A percentile compares a stretch with the other conserved stretches of the same genome.
phyloP scores from a whole-genome alignment of 2,797 vertebrate genomes.

The Menidia menidia region DNA sequence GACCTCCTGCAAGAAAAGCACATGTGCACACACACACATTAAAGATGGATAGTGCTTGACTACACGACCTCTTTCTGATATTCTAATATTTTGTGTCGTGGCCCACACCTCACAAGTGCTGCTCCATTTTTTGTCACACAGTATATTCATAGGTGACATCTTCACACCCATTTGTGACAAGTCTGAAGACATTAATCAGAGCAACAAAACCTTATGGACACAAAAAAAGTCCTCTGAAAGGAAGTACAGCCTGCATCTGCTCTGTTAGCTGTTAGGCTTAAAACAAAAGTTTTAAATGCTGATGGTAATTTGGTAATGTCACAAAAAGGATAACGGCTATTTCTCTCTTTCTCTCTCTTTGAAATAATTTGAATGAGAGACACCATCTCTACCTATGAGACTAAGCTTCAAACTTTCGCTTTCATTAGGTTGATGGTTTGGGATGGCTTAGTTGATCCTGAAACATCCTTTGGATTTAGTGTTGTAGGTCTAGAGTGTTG shows the following conservation, averaged over 20 bases:
- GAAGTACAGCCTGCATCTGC: neutral
- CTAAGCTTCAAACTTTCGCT: too few relatives aligned
- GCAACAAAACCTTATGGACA: neutral
- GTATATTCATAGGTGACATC: neutral
- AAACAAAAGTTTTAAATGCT: too few relatives aligned
- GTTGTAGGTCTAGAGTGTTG: too few relatives aligned
- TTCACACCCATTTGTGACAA: neutral
- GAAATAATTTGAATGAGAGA: too few relatives aligned
- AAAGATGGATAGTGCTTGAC: slow-evolving; percentile 3
- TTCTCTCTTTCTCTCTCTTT: too few relatives aligned
- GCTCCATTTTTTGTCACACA: neutral
- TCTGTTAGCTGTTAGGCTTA: too few relatives aligned
- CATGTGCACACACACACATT: slow-evolving; percentile 20
- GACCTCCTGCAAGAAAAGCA: slow-evolving; percentile 67
- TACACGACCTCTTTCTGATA: neutral
- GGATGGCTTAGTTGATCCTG: too few relatives aligned
- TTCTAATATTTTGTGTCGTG: neutral
- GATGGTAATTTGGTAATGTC: too few relatives aligned
- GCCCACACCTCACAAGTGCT: neutral
- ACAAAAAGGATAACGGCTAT: too few relatives aligned
- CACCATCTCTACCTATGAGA: too few relatives aligned
- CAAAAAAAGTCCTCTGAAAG: neutral
- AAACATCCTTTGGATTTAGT: too few relatives aligned
- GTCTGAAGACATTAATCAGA: neutral
- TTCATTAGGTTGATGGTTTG: too few relatives aligned